Evolutionary conservation across 2,888 invertebrate genomes (phyloP).

Genomic region (Perizoma affinitatum): DNA sequence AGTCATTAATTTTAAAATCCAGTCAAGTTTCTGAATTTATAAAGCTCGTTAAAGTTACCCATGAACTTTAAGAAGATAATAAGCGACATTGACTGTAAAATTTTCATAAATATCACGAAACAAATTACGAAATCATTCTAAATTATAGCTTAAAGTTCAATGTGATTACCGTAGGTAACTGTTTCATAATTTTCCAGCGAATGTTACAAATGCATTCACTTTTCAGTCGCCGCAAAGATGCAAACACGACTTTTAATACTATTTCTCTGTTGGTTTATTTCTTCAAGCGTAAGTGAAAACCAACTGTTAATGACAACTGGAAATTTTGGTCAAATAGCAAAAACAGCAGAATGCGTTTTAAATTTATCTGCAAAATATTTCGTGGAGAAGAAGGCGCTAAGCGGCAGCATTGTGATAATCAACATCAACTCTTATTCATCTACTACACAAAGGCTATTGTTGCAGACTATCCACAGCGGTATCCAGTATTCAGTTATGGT

Average conservation of each 20-base stretch:
- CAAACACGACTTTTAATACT: slow-evolving; percentile 40
- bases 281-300: slow-evolving; percentile 57
- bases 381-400: slow-evolving; percentile 77
- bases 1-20: too few relatives aligned
- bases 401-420: slow-evolving; percentile 80
- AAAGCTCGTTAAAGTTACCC: slow-evolving; percentile 7
- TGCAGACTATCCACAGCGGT: slow-evolving; percentile 74
- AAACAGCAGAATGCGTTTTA: slow-evolving; percentile 79
- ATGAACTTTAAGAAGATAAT: slow-evolving; percentile 17
- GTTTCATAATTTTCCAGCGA: slow-evolving; percentile 28
- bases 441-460: slow-evolving; percentile 66
- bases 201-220: slow-evolving; percentile 18
- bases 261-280: slow-evolving; percentile 50
- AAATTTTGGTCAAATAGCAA: slow-evolving; percentile 66
- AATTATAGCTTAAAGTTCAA: slow-evolving; percentile 43
- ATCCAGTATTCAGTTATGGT: slow-evolving; percentile 80
- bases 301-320: slow-evolving; percentile 66
- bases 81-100: slow-evolving; percentile 12
- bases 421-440: slow-evolving; percentile 76
- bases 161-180: slow-evolving; percentile 32
- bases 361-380: slow-evolving; percentile 81
- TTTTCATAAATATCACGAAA: slow-evolving; percentile 17
- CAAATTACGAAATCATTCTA: slow-evolving; percentile 19
- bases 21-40: too few relatives aligned
- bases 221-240: slow-evolving; percentile 45